Conservation (phyloP, 2,113 vertebrate genomes). For the Cyrtonyx montezumae region DNA sequence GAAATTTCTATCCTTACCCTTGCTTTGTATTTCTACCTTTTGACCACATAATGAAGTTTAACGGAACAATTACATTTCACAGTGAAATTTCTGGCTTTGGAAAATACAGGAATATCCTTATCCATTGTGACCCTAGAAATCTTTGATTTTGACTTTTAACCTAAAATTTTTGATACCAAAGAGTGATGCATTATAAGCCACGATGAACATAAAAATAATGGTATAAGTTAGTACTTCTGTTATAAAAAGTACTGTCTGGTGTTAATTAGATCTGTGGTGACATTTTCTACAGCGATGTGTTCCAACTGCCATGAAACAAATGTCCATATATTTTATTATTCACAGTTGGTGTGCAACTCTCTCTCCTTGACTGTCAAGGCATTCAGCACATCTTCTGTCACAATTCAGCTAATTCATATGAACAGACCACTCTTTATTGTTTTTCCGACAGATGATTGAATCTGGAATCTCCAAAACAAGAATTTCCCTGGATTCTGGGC, state of each 20-base stretch:
- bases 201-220: constrained; percentile 48
- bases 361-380: not conserved
- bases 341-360: not conserved
- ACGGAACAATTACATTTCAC: constrained; percentile 31
- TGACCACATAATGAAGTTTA: constrained; percentile 44
- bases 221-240: not conserved
- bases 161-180: constrained; percentile 39
- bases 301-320: not conserved
- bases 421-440: not conserved
- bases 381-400: not conserved
- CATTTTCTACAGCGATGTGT: not conserved
- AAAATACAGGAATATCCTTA: constrained; percentile 30
- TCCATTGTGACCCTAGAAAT: not conserved
- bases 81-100: constrained; percentile 12
- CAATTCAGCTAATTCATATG: not conserved
- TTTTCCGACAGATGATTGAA: not conserved
- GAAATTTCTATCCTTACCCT: not conserved
- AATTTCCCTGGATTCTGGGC: not conserved
- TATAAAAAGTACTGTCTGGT: not conserved
- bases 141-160: constrained; percentile 50
- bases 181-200: not conserved
- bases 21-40: constrained; percentile 3
- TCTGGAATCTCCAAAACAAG: not conserved
- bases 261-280: constrained; percentile 35
- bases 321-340: not conserved